A percentile compares a stretch with the other conserved stretches of the same genome.
phyloP scores from a whole-genome alignment of 2,797 vertebrate genomes.

The Astyanax mexicanus region DNA sequence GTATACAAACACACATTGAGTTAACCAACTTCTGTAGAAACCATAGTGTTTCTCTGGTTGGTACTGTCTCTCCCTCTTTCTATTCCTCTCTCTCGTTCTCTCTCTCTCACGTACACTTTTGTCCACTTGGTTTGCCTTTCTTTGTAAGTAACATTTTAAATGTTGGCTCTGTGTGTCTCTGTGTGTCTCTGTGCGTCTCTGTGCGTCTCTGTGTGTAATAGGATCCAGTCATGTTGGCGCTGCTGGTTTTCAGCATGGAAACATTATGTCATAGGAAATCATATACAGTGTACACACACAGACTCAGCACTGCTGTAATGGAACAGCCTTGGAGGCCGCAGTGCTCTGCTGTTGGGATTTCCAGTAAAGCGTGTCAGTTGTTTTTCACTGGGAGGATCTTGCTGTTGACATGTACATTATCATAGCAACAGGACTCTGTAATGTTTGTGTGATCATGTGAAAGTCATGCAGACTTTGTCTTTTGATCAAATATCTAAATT shows the following conservation, averaged over 20 bases:
- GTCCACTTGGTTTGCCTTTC: too few relatives aligned
- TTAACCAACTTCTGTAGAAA: too few relatives aligned
- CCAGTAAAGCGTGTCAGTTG: neutral
- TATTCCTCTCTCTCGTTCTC: too few relatives aligned
- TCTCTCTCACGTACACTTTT: too few relatives aligned
- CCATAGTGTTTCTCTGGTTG: too few relatives aligned
- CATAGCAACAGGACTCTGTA: too few relatives aligned
- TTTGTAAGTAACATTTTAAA: too few relatives aligned
- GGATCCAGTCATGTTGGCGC: neutral
- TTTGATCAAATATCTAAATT: too few relatives aligned
- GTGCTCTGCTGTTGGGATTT: neutral
- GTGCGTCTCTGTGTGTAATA: neutral
- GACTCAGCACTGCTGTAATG: neutral
- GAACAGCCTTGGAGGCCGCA: neutral
- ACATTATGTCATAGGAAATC: slow-evolving; percentile 11
- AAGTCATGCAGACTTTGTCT: too few relatives aligned
- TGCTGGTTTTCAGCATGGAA: neutral
- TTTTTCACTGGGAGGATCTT: neutral
- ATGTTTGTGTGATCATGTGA: too few relatives aligned
- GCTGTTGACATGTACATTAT: neutral
- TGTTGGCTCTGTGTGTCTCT: neutral
- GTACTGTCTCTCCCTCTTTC: too few relatives aligned
- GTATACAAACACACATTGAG: too few relatives aligned
- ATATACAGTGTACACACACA: neutral
- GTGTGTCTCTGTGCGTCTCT: neutral